Conservation (phyloP, 1,140 invertebrate species). For the Eriocheir sinensis region DNA sequence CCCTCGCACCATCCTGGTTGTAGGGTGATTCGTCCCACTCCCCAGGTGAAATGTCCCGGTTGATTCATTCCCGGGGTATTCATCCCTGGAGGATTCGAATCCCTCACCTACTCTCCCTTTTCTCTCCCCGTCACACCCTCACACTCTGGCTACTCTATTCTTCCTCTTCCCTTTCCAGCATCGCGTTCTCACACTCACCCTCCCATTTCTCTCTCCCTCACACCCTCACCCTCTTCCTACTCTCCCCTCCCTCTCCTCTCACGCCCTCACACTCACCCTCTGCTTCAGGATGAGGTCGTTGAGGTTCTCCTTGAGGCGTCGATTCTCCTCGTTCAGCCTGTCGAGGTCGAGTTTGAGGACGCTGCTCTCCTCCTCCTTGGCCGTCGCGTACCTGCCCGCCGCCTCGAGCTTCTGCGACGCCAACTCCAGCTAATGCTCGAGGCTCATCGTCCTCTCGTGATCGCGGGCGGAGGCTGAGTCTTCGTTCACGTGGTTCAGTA, state of each 20-base stretch:
- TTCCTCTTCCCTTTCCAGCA: too few relatives aligned
- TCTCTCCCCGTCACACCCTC: background rate
- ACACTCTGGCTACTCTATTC: too few relatives aligned
- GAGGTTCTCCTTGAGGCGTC: constrained; percentile 80
- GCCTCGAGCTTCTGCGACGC: constrained; percentile 77
- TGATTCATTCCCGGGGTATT: too few relatives aligned
- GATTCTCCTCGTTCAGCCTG: constrained; percentile 81
- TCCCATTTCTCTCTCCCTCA: too few relatives aligned
- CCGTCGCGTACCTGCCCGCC: constrained; percentile 78
- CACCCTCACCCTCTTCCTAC: too few relatives aligned
- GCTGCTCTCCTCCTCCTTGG: constrained; percentile 80
- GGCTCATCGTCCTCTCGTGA: constrained; percentile 73
- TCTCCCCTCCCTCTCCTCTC: too few relatives aligned
- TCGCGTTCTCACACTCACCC: too few relatives aligned
- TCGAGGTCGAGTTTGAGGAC: constrained; percentile 81
- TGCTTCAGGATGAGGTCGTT: constrained; percentile 78
- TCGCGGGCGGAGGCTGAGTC: constrained; percentile 61
- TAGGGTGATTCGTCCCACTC: background rate
- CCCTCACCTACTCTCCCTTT: background rate
- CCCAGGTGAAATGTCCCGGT: too few relatives aligned
- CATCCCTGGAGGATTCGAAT: too few relatives aligned
- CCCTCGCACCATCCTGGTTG: background rate
- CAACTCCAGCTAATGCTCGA: constrained; percentile 79
- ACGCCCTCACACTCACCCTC: constrained; percentile 60
- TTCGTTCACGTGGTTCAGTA: constrained; percentile 77